These are phyloP conservation scores for Drosophila suboccidentalis DNA, from an alignment of 2,888 invertebrate species.

Conservation along the genomic window DNA sequence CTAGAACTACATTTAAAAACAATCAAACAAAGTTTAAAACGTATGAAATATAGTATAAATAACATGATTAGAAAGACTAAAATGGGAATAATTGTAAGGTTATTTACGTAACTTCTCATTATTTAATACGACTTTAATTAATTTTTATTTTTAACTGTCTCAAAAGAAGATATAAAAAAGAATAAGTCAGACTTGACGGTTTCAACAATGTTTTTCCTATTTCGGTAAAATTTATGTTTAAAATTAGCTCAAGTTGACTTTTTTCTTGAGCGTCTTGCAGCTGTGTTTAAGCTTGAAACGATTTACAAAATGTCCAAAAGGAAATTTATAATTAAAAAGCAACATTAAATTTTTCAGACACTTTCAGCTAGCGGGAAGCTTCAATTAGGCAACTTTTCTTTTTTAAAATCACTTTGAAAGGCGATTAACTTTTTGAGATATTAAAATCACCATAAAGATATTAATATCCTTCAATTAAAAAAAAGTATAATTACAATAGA, in stretches of 20 bases:
- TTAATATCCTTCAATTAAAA: not conserved
- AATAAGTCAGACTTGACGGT: not conserved
- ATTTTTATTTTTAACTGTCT: conserved; percentile 3
- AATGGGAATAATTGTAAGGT: not conserved
- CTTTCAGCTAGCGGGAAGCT: not conserved
- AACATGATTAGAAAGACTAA: not conserved
- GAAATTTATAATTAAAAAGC: not conserved
- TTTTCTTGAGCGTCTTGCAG: not conserved
- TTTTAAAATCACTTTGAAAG: not conserved
- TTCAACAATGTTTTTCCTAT: not conserved
- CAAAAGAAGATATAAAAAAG: not conserved
- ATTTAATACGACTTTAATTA: not conserved
- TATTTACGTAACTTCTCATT: not conserved
- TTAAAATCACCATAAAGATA: not conserved
- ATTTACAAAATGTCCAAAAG: not conserved
- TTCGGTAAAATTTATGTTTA: not conserved
- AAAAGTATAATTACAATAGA: not conserved
- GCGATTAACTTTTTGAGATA: not conserved
- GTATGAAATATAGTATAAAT: not conserved
- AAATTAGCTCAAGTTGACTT: not conserved
- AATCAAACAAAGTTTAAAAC: not conserved
- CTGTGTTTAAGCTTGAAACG: not conserved
- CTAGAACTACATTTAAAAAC: not conserved
- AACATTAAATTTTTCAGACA: not conserved
- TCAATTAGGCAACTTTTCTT: not conserved